phyloP scores from a whole-genome alignment of 2,113 vertebrate species.

The Progne subis region DNA sequence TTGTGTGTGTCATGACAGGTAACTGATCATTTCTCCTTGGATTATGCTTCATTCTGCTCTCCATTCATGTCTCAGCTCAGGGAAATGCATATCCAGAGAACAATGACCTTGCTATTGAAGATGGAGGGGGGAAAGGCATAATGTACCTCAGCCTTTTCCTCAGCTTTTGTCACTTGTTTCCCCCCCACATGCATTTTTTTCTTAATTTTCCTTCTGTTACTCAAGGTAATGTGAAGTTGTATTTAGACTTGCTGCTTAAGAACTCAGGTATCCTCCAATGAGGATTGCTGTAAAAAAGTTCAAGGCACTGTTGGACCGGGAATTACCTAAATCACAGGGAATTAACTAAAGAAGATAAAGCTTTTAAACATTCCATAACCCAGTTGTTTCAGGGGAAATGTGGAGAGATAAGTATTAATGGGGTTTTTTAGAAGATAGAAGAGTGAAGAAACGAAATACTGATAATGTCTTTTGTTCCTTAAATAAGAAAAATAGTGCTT shows the following conservation, averaged over 20 bases:
- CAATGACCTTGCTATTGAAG: not conserved
- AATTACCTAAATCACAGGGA: not conserved
- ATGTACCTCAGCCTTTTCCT: not conserved
- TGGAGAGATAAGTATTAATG: not conserved
- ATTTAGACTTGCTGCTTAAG: not conserved
- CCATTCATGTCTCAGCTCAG: not conserved
- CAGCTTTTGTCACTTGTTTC: not conserved
- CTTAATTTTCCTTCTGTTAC: not conserved
- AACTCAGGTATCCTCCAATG: not conserved
- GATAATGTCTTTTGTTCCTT: not conserved
- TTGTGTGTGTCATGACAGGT: not conserved
- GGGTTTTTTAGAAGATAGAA: not conserved
- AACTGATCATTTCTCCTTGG: not conserved
- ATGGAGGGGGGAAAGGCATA: not conserved
- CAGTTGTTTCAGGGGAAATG: not conserved
- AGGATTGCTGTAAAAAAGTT: not conserved
- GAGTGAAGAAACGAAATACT: not conserved
- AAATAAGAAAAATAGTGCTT: not conserved
- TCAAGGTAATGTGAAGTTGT: not conserved
- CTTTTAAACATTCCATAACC: slow-evolving; percentile 1
- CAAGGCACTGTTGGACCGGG: not conserved
- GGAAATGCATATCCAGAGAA: not conserved
- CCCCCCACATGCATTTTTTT: not conserved
- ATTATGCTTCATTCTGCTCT: not conserved
- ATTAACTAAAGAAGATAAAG: slow-evolving; percentile 37